These are phyloP conservation scores for Salvelinus namaycush DNA, from an alignment of 2,113 vertebrate species.

Conservation along the genomic window DNA sequence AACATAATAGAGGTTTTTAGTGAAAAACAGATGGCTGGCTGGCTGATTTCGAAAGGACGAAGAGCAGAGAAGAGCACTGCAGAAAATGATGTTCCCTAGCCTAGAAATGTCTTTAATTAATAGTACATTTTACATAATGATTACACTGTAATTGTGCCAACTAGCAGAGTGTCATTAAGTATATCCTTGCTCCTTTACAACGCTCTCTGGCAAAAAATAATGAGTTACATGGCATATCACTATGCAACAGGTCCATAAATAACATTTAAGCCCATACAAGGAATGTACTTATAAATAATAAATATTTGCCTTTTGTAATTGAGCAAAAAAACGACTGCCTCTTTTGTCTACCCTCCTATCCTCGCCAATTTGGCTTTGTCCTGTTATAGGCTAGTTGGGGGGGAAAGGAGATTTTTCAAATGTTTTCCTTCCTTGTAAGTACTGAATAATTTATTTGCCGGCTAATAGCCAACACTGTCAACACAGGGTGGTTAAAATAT, in stretches of 20 bases:
- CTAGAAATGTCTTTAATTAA: constrained; percentile 99
- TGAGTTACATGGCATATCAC: constrained; percentile 99
- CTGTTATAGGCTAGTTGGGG: constrained; percentile 76
- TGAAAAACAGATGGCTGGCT: constrained; percentile 86
- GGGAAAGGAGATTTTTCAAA: constrained; percentile 81
- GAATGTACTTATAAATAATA: constrained; percentile 99
- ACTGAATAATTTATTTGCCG: constrained; percentile 98
- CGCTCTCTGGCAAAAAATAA: constrained; percentile 99
- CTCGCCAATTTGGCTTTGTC: constrained; percentile 83
- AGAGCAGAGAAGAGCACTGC: constrained; percentile 83
- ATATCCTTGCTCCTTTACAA: constrained; percentile 99
- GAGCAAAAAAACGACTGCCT: constrained; percentile 98
- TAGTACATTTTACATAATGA: constrained; percentile 99
- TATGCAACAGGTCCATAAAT: constrained; percentile 99
- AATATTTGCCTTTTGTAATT: constrained; percentile 99
- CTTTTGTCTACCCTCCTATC: constrained; percentile 73
- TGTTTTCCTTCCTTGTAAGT: constrained; percentile 88
- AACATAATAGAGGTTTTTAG: constrained; percentile 82
- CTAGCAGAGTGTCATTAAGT: constrained; percentile 99
- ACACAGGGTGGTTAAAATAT: constrained; percentile 82
- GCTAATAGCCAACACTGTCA: constrained; percentile 99
- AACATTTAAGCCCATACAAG: constrained; percentile 99
- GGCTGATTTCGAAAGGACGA: constrained; percentile 86
- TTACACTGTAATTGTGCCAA: constrained; percentile 99
- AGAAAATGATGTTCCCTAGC: constrained; percentile 97